phyloP scores from a whole-genome alignment of 2,113 vertebrate species.

The Odontophorus gujanensis region DNA sequence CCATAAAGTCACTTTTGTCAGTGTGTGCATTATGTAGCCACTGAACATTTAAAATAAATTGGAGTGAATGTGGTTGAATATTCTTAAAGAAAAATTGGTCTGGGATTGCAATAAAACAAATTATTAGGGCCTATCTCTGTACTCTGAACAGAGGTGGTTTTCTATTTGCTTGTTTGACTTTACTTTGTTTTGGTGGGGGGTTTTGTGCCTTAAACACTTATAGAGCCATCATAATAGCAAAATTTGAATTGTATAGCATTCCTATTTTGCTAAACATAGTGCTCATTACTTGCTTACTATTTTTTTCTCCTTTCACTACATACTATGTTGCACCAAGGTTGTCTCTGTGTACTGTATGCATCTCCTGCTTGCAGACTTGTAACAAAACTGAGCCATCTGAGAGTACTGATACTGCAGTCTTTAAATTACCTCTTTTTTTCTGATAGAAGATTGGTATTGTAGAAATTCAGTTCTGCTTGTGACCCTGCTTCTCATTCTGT shows the following conservation, averaged over 20 bases:
- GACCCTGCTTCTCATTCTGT: background rate
- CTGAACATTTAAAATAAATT: background rate
- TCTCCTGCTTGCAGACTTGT: background rate
- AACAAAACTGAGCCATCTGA: background rate
- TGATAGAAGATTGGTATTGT: background rate
- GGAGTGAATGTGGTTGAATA: background rate
- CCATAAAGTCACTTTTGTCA: background rate
- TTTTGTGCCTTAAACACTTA: too few relatives aligned
- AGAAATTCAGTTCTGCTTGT: background rate
- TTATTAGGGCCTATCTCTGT: background rate
- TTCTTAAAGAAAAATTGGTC: background rate
- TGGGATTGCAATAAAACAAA: background rate
- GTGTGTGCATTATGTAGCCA: background rate
- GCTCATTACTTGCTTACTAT: background rate
- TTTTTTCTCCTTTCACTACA: background rate
- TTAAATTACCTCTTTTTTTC: background rate
- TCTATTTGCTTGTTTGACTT: background rate
- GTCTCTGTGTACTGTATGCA: background rate
- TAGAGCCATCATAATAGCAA: background rate
- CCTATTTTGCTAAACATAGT: background rate
- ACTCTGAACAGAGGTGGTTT: background rate
- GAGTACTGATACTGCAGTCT: background rate
- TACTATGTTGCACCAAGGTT: background rate
- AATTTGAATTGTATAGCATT: too few relatives aligned
- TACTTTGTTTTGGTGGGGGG: too few relatives aligned